Base-by-base conservation (phyloP, 2,888 invertebrate genomes). In the Nymphalis urticae region DNA sequence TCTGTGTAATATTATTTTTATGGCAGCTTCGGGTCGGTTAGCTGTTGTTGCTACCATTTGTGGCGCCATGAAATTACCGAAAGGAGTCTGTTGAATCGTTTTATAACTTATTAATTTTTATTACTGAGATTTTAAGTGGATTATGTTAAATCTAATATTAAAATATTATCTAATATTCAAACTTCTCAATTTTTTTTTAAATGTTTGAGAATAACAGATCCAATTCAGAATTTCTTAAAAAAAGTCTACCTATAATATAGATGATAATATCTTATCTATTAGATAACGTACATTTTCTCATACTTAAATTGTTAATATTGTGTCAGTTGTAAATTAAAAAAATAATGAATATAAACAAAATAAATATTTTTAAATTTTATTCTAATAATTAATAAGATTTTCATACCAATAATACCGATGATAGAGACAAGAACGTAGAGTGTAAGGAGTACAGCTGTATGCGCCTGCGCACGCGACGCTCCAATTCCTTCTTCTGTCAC, bases 381-480 rank as follows among this genome's bases (percentile, higher is more conserved):
- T 36, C 6, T n/a, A 7, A 17, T 56, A 36, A 32, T 17, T n/a
- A 8, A 32, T 17, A 7, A 1, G 8, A 19, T 42, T 58, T 42
- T 19, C 85, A 84, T 71, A 91, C 93, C 92, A 71, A 92, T 80
- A 60, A 92, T 86, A 50, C 93, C 92, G 47, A 91, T 81, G 76
- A 92, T 81, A 65, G 91, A 87, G 73, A 93, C 91, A 74, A 93
- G 85, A 73, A 90, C 88, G 80, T 93, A 92, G 42, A 92, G 83
- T 32, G 84, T 86, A 63, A 91, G 81, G 67, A 92, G 87, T 48
- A 88, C 80, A 69, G 85, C 86, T 68, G 90, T 70, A 65, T 82
- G 89, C 66, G 85, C 84, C 67, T 82, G 85, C 73, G 83, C 80
- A 56, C 78, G 81, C 69, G 80, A 77, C 73, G 80, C 86, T 70